These are phyloP conservation scores for Felis catus DNA, from an alignment of 2,113 vertebrate genomes.

Conservation along the genomic window DNA sequence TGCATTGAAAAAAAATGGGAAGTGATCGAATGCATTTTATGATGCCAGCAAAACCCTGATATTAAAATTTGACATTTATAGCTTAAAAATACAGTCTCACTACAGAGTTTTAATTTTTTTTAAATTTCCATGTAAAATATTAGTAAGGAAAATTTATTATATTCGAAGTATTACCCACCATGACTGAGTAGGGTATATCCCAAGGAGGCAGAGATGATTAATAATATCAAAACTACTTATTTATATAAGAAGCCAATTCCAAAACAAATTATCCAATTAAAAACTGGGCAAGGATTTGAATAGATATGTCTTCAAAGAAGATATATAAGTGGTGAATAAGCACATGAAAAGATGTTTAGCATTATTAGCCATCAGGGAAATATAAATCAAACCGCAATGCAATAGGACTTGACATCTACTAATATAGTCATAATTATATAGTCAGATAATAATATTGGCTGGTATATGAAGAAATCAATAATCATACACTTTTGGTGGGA, in stretches of 20 bases:
- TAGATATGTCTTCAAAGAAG: background rate
- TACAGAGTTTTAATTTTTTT: background rate
- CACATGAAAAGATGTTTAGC: background rate
- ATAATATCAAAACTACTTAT: background rate
- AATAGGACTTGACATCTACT: background rate
- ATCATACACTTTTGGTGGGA: background rate
- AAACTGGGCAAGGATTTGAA: background rate
- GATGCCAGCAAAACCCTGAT: background rate
- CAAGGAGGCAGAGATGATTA: background rate
- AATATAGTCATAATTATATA: background rate
- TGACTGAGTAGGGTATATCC: background rate
- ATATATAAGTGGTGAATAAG: background rate
- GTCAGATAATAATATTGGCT: background rate
- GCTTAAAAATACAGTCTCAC: background rate
- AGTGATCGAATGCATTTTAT: background rate
- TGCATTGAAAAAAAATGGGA: background rate
- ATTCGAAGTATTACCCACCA: background rate
- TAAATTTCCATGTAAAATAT: background rate
- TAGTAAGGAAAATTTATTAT: background rate
- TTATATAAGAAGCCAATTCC: background rate
- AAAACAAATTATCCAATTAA: slow-evolving; percentile 5
- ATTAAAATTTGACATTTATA: slow-evolving; percentile 4
- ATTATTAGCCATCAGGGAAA: background rate
- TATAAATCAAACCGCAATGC: background rate
- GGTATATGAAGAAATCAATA: background rate